phyloP scores from a whole-genome alignment of 2,797 vertebrate genomes.

The Gadopsis marmoratus region DNA sequence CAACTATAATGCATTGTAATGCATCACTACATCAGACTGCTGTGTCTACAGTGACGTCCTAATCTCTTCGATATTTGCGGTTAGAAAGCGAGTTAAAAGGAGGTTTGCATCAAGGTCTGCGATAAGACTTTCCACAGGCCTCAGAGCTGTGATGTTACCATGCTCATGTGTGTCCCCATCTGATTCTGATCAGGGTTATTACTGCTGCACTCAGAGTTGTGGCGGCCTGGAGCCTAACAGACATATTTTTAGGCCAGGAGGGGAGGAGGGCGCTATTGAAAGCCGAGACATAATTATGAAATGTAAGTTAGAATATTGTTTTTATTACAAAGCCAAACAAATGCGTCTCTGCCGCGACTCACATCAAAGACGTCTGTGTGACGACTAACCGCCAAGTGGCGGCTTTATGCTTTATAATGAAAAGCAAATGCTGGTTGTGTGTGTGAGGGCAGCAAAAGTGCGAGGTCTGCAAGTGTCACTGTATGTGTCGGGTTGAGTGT shows the following conservation, averaged over 20 bases:
- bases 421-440: constrained; percentile 79
- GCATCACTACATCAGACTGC: constrained; percentile 34
- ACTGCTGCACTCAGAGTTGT: constrained; percentile 55
- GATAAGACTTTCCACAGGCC: constrained; percentile 77
- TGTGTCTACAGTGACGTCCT: constrained; percentile 36
- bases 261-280: constrained; percentile 59
- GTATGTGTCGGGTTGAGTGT: constrained; percentile 37
- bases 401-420: constrained; percentile 78
- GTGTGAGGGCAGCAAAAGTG: constrained; percentile 71
- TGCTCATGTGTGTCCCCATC: constrained; percentile 76
- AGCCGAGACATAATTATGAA: constrained; percentile 82
- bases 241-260: constrained; percentile 54
- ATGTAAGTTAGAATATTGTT: constrained; percentile 84
- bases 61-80: constrained; percentile 63
- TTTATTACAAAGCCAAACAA: constrained; percentile 89
- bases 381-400: constrained; percentile 74
- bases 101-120: constrained; percentile 61
- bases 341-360: constrained; percentile 74
- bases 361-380: constrained; percentile 83
- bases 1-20: constrained; percentile 4
- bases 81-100: constrained; percentile 69
- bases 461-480: constrained; percentile 72
- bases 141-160: constrained; percentile 71
- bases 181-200: constrained; percentile 80
- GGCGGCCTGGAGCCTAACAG: constrained; percentile 62